These are phyloP conservation scores for Erinaceus europaeus DNA, from an alignment of 2,113 vertebrate genomes.

Conservation along the genomic window DNA sequence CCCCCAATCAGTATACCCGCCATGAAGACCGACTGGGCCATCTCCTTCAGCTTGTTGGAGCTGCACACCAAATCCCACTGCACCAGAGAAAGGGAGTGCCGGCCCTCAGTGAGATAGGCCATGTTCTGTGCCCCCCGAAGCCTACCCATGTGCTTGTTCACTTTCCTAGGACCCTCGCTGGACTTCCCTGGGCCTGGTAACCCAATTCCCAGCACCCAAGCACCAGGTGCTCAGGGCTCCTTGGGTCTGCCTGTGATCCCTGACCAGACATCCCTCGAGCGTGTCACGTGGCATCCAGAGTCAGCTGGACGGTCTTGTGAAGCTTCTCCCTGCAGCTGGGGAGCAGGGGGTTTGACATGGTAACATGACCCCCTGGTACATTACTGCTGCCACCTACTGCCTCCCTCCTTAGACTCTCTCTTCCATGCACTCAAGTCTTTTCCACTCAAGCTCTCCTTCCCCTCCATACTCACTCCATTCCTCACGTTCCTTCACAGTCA, in stretches of 20 bases:
- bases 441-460: neutral
- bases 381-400: too few relatives aligned
- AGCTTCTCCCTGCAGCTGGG: neutral
- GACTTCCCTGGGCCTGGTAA: neutral
- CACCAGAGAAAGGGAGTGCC: neutral
- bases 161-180: fast-evolving
- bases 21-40: conserved; percentile 83
- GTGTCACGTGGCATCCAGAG: neutral
- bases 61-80: conserved; percentile 83
- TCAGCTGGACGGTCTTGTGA: neutral
- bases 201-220: too few relatives aligned
- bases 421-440: too few relatives aligned
- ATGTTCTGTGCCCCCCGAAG: fast-evolving
- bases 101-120: too few relatives aligned
- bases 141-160: fast-evolving
- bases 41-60: conserved; percentile 74
- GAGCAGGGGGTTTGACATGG: too few relatives aligned
- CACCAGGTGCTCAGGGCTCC: fast-evolving
- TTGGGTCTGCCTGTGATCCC: neutral
- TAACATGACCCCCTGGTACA: too few relatives aligned
- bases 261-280: neutral
- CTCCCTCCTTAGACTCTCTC: neutral
- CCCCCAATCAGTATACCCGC: conserved; percentile 77
- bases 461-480: neutral
- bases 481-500: neutral